These are phyloP conservation scores for Trissolcus basalis DNA, from an alignment of 1,140 invertebrate species.

Conservation along the genomic window DNA sequence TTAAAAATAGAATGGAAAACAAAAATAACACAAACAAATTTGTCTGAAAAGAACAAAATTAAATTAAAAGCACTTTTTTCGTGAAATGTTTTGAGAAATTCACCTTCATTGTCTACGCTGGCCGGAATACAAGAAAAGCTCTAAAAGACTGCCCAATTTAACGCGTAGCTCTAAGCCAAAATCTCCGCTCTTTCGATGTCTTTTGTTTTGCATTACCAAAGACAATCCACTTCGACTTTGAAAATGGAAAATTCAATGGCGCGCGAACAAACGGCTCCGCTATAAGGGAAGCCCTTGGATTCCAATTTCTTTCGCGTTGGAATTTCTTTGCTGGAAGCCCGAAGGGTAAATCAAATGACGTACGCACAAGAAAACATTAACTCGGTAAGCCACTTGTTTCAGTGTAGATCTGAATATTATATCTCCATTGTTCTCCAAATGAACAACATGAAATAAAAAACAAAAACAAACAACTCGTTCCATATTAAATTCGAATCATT, in stretches of 20 bases:
- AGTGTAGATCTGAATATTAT: slow-evolving; percentile 9
- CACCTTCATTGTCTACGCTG: slow-evolving; percentile 28
- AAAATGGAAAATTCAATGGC: slow-evolving; percentile 60
- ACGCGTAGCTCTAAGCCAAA: slow-evolving; percentile 44
- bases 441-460: too few relatives aligned
- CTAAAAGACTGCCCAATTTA: slow-evolving; percentile 43
- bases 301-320: slow-evolving; percentile 52
- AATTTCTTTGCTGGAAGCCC: slow-evolving; percentile 22
- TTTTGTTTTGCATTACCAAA: slow-evolving; percentile 53
- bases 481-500: too few relatives aligned
- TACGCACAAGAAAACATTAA: slow-evolving; percentile 40
- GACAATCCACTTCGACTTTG: slow-evolving; percentile 58
- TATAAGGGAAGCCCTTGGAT: slow-evolving; percentile 56
- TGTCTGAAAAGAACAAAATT: too few relatives aligned
- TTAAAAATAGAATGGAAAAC: too few relatives aligned
- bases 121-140: slow-evolving; percentile 39
- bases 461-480: too few relatives aligned
- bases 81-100: too few relatives aligned
- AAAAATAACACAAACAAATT: too few relatives aligned
- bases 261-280: slow-evolving; percentile 53
- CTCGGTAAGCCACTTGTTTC: slow-evolving; percentile 23
- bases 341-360: slow-evolving; percentile 44
- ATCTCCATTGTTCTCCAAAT: too few relatives aligned
- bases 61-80: too few relatives aligned
- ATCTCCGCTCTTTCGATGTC: slow-evolving; percentile 29